phyloP scores from a whole-genome alignment of 2,113 vertebrate species.

The Motacilla tschutschensis region DNA sequence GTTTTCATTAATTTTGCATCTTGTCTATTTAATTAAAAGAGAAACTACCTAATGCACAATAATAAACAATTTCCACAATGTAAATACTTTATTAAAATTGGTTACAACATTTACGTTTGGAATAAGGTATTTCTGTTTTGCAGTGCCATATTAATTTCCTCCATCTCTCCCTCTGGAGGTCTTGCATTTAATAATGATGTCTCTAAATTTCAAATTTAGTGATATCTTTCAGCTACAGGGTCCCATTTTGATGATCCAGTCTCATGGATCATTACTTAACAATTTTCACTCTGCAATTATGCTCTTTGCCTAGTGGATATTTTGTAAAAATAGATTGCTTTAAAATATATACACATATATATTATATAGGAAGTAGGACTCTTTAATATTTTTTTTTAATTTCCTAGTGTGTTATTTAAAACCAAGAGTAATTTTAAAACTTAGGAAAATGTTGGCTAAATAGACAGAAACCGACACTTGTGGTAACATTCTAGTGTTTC shows the following conservation, averaged over 20 bases:
- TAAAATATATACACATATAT: not conserved
- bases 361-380: not conserved
- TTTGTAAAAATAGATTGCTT: not conserved
- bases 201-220: not conserved
- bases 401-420: not conserved
- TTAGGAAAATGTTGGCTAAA: not conserved
- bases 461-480: not conserved
- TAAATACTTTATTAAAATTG: not conserved
- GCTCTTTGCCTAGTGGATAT: not conserved
- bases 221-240: accelerated
- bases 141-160: not conserved
- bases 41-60: not conserved
- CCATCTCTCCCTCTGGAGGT: not conserved
- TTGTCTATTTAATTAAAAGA: not conserved
- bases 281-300: not conserved
- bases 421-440: not conserved
- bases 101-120: not conserved
- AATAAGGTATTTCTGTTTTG: not conserved
- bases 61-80: not conserved
- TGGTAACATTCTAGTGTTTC: not conserved
- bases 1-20: not conserved
- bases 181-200: not conserved
- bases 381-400: not conserved
- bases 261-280: not conserved
- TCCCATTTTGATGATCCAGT: not conserved